phyloP scores from a whole-genome alignment of 2,113 vertebrate genomes.

The Clarias batrachus region DNA sequence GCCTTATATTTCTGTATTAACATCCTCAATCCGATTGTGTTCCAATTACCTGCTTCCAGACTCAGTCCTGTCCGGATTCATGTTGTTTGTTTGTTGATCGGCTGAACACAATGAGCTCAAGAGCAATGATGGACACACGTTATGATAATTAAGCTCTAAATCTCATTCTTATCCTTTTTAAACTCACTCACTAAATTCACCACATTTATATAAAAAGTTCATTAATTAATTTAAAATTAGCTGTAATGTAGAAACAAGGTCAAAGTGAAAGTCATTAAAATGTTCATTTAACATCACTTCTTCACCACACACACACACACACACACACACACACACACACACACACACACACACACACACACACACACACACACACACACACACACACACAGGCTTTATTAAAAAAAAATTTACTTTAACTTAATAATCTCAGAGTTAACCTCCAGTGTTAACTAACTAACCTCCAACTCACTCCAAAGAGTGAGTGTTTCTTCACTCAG shows the following conservation, averaged over 20 bases:
- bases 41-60: no score
- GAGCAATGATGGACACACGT: no score
- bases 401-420: no score
- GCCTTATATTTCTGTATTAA: no score
- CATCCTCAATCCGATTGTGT: no score
- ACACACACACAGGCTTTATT: no score
- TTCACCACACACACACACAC: not conserved
- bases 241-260: not conserved
- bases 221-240: not conserved
- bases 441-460: no score
- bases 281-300: not conserved
- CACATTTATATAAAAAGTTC: not conserved
- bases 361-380: not conserved
- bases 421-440: not conserved
- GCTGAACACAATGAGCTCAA: no score
- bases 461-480: no score
- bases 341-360: not conserved
- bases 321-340: not conserved
- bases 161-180: not conserved
- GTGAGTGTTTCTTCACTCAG: not conserved
- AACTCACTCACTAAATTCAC: not conserved
- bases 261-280: not conserved
- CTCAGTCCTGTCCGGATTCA: no score
- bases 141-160: not conserved
- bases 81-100: no score